Conservation (phyloP, 2,888 invertebrate species). For the Baronia brevicornis region DNA sequence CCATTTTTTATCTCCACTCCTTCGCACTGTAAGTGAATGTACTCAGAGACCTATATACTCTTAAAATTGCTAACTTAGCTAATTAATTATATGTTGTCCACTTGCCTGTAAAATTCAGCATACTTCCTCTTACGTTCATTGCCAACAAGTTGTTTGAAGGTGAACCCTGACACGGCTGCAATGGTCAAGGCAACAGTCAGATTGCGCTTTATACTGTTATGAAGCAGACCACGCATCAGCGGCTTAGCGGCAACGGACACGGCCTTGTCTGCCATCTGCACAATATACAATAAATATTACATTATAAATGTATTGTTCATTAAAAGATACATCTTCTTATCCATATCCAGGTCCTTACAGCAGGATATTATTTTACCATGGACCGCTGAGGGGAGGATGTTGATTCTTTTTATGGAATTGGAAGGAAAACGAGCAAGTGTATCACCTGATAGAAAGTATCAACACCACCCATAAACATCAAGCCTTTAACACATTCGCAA, state of each 20-base stretch:
- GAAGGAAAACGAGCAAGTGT: no score
- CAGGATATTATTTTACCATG: no score
- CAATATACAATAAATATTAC: no score
- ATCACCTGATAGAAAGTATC: no score
- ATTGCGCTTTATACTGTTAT: constrained; percentile 78
- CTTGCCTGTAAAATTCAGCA: constrained; percentile 88
- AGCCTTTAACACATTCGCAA: no score
- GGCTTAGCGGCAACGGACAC: constrained; percentile 69
- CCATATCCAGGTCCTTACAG: no score
- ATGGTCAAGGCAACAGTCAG: constrained; percentile 70
- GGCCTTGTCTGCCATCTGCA: constrained; percentile 65
- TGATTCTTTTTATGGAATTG: no score
- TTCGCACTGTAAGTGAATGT: background rate
- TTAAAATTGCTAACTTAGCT: constrained; percentile 3
- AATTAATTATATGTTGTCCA: background rate
- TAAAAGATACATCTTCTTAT: no score
- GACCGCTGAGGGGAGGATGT: no score
- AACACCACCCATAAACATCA: no score
- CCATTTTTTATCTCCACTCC: no score
- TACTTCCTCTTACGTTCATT: constrained; percentile 80
- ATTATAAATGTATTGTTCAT: no score
- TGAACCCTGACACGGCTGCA: constrained; percentile 59
- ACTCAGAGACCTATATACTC: background rate
- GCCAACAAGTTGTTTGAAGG: constrained; percentile 72
- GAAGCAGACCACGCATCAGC: constrained; percentile 81